Evolutionary conservation across 2,888 invertebrate species (phyloP), one percentile per base, ranked within the genome.

Genomic region (Tubiluchus corallicola): DNA sequence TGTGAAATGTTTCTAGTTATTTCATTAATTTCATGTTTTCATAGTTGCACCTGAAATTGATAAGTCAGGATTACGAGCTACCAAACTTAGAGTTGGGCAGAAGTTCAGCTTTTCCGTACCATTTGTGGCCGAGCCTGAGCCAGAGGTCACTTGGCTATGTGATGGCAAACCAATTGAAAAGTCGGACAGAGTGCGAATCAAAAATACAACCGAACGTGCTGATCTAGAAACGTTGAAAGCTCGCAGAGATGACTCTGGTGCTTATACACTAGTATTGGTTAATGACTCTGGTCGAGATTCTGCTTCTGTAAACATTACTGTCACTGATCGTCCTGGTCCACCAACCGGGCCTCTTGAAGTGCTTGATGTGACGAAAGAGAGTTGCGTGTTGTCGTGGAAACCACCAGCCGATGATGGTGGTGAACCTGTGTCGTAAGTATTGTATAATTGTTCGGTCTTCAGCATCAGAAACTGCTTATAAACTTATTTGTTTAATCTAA

Each of bases 221-320:
- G 9, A 9, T 9, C 29, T 29, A n/a, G 9, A 29, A n/a, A 29
- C 9, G 65, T 82, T 82, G 55, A 76, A 74, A 43, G 90, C 92
- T 0, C 83, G 87, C 64, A 74, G 92, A 40, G 74, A 76, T 0
- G 98, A 99, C 63, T 80, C 84, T 17, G 98, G 98, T 40, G 79
- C 77, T 4, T 99, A 98, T 63, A 81, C 83, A 1, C 81, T 98
- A 41, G 80, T 81, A 57, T 71, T 98, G 53, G 74, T 77, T 5
- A 96, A 96, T 66, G 74, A 74, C 50, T 83, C 84, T 55, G 96
- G 96, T 15, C 80, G 80, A 2, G 94, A 96, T 62, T 79, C 85
- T 4, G 85, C 83, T 19, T 75, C 82, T 21, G 29, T n/a, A n/a
- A 29, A 9, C 29, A n/a, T 29, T n/a, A 29, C 29, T 9, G 29